Conservation (phyloP, 2,888 invertebrate species). For the Ligdia adustata region DNA sequence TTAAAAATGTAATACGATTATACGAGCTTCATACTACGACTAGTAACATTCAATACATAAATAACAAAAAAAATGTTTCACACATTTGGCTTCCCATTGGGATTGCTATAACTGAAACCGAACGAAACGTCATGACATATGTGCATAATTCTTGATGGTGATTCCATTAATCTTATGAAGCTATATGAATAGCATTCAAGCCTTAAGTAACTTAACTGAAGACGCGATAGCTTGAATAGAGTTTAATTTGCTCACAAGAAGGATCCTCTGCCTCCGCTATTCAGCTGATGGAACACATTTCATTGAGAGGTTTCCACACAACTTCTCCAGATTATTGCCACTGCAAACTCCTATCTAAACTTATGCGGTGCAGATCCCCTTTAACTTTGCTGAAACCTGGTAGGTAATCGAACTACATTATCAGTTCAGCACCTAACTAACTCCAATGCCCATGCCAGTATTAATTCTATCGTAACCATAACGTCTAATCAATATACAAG, state of each 20-base stretch:
- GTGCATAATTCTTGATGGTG: too few species aligned
- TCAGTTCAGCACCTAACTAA: constrained; percentile 26
- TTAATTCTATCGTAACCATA: constrained; percentile 36
- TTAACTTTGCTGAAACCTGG: constrained; percentile 36
- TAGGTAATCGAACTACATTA: constrained; percentile 26
- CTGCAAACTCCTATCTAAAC: constrained; percentile 41
- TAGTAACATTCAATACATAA: too few species aligned
- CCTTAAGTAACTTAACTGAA: constrained; percentile 36
- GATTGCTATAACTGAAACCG: too few species aligned
- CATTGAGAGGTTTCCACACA: constrained; percentile 43
- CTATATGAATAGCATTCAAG: constrained; percentile 8
- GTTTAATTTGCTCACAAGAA: constrained; percentile 53
- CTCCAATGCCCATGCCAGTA: constrained; percentile 16
- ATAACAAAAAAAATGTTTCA: too few species aligned
- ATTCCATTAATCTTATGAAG: too few species aligned
- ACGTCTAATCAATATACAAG: constrained; percentile 28
- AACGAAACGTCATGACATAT: too few species aligned
- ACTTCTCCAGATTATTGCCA: constrained; percentile 44
- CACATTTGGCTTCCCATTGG: too few species aligned
- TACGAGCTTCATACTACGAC: too few species aligned
- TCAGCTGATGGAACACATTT: constrained; percentile 52
- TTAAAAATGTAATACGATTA: too few species aligned
- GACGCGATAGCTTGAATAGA: constrained; percentile 46
- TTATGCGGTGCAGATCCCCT: constrained; percentile 40
- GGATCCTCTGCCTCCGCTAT: constrained; percentile 39